Percentiles rank a stretch among this genome's conserved stretches.
phyloP scores from a whole-genome alignment of 2,888 invertebrate species.

The Aethes cnicana region DNA sequence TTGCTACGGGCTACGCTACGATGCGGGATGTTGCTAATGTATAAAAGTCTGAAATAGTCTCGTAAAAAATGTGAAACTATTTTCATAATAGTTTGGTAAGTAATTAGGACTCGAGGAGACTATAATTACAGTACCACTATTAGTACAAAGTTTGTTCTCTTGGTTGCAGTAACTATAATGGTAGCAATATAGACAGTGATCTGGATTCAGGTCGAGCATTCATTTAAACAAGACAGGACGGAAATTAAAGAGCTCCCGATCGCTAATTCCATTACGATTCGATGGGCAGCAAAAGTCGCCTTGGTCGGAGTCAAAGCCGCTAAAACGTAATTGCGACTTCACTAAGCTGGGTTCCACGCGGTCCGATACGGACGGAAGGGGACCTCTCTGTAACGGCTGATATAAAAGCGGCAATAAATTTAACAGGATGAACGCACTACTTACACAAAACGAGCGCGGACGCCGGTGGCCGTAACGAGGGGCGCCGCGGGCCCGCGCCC shows the following conservation, averaged over 20 bases:
- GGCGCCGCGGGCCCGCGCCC: slow-evolving; percentile 54
- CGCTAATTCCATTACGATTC: slow-evolving; percentile 81
- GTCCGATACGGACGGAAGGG: slow-evolving; percentile 79
- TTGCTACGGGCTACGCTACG: slow-evolving; percentile 31
- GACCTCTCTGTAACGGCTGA: slow-evolving; percentile 79
- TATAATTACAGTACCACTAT: too few relatives aligned
- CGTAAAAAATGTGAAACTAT: too few relatives aligned
- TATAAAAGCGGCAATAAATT: slow-evolving; percentile 83
- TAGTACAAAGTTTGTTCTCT: too few relatives aligned
- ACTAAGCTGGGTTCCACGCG: slow-evolving; percentile 78
- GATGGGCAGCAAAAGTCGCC: slow-evolving; percentile 80
- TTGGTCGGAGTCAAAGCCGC: slow-evolving; percentile 77
- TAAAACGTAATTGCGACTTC: slow-evolving; percentile 81
- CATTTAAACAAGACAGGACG: slow-evolving; percentile 70
- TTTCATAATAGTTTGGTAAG: too few relatives aligned
- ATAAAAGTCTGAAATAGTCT: too few relatives aligned
- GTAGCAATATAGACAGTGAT: too few relatives aligned
- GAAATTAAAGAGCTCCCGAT: slow-evolving; percentile 78
- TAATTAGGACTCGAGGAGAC: too few relatives aligned
- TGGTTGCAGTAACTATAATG: too few relatives aligned
- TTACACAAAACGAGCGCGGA: slow-evolving; percentile 75
- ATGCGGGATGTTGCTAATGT: too few relatives aligned
- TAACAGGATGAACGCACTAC: slow-evolving; percentile 82
- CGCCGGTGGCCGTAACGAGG: slow-evolving; percentile 72
- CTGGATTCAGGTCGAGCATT: slow-evolving; percentile 48